Base-by-base conservation (phyloP, 64 coral and sea anemone genomes). In the Stylophora pistillata region DNA sequence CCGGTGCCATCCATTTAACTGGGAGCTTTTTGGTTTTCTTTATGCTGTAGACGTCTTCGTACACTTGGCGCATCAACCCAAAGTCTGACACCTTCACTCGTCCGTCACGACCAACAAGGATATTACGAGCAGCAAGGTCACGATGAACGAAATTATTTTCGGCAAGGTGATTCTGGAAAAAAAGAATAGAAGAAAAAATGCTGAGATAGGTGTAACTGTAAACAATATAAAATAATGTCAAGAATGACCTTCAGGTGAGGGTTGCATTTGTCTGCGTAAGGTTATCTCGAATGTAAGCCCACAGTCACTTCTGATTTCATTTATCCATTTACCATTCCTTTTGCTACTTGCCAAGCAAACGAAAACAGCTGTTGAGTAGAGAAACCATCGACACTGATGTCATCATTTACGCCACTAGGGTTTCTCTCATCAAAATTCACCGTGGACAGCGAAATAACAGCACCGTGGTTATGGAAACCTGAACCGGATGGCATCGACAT, bases 1-100 rank as follows among this genome's bases (percentile, higher is more conserved):
- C 92, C 12, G 86, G 75, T 9, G 85, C 85, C 92, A 94, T 94
- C 92, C 92, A 94, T 32, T 94, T 94, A 2, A 94, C 1, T 26
- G 92, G 87, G 15, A 94, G 87, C 28, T 58, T 85, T 30, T 74
- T 73, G 13, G 59, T 27, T 1, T 80, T 86, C 65, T 79, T 90
- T 17, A 61, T 81, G 25, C 79, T 34, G 73, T 94, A 86, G 72
- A 94, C 37, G 33, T 90, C 79, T 37, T 89, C 78, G 74, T 94
- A 94, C 58, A 94, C 60, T 64, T 94, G 86, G 4, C 92, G 87
- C 29, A 88, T 94, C 63, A 94, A 53, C 12, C 92, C 92, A 71
- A 94, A 94, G 59, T 94, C 92, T 27, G 92, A 87, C 4, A 94
- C 71, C 70, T 94, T 94, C 2, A 88, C 86, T 58, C 63, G 26